Evolutionary conservation across 1,140 invertebrate genomes (phyloP).

Genomic region (Drosophila nigromelanica): DNA sequence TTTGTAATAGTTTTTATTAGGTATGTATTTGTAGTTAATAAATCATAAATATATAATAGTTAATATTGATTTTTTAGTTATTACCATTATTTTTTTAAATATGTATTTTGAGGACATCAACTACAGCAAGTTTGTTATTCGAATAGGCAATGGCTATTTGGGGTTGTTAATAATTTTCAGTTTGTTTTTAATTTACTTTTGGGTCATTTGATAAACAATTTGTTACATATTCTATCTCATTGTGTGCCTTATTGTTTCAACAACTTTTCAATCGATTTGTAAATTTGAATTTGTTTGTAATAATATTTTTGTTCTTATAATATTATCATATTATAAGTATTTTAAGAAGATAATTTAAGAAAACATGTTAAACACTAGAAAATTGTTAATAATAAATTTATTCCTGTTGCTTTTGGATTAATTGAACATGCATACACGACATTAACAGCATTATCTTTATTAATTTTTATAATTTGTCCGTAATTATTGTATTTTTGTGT

Average conservation of each 20-base stretch:
- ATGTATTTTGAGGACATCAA: constrained; percentile 47
- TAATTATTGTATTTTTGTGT: constrained; percentile 1
- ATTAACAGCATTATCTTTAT: constrained; percentile 21
- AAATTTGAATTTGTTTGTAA: constrained; percentile 20
- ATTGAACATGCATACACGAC: constrained; percentile 49
- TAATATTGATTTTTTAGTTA: constrained; percentile 45
- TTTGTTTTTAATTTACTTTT: constrained; percentile 25
- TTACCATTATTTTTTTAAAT: constrained; percentile 46
- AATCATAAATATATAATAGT: constrained; percentile 69
- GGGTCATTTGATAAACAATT: constrained; percentile 30
- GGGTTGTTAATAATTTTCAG: constrained; percentile 2
- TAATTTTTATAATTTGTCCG: constrained; percentile 7
- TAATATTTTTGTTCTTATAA: constrained; percentile 22
- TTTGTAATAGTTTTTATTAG: constrained; percentile 59
- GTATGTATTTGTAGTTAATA: constrained; percentile 58
- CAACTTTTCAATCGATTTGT: constrained; percentile 18
- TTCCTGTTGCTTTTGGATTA: constrained; percentile 23
- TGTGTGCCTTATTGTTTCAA: constrained; percentile 22
- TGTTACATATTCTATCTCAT: constrained; percentile 18
- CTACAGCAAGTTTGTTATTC: constrained; percentile 49
- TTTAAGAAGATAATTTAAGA: constrained; percentile 38
- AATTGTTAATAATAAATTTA: constrained; percentile 21
- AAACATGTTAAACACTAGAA: constrained; percentile 55
- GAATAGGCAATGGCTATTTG: constrained; percentile 31
- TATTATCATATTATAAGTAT: constrained; percentile 28